Conservation (phyloP, 2,888 invertebrate genomes). For the Rhagonycha lutea region DNA sequence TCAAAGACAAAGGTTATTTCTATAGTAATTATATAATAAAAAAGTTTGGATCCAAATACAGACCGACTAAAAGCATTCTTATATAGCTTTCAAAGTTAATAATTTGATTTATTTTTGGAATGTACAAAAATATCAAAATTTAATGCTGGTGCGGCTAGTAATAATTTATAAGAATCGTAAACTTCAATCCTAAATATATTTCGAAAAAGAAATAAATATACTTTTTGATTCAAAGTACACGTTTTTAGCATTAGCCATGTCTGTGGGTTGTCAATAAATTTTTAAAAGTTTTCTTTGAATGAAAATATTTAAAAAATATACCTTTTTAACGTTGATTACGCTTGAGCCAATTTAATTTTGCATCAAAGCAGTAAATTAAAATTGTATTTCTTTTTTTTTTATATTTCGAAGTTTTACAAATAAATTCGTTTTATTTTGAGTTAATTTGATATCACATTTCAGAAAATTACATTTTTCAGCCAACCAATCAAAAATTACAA, state of each 20-base stretch:
- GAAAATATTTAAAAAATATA: constrained; percentile 8
- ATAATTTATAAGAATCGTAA: constrained; percentile 20
- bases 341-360: not conserved
- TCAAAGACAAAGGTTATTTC: not conserved
- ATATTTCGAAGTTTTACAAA: not conserved
- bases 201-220: constrained; percentile 15
- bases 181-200: constrained; percentile 19
- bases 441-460: not conserved
- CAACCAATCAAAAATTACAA: not conserved
- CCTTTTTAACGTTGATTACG: not conserved
- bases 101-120: not conserved
- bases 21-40: not conserved
- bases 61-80: not conserved
- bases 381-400: not conserved
- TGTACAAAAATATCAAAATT: not conserved
- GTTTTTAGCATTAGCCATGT: constrained; percentile 24
- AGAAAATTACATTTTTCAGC: not conserved
- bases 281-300: constrained; percentile 15
- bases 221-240: constrained; percentile 16
- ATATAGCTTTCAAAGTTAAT: not conserved
- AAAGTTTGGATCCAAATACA: not conserved
- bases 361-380: not conserved
- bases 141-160: not conserved
- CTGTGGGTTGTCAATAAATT: constrained; percentile 23
- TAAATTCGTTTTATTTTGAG: not conserved